Evolutionary conservation across 2,113 vertebrate genomes (phyloP), one percentile per base, ranked within the genome.

Genomic region (Oreochromis niloticus): DNA sequence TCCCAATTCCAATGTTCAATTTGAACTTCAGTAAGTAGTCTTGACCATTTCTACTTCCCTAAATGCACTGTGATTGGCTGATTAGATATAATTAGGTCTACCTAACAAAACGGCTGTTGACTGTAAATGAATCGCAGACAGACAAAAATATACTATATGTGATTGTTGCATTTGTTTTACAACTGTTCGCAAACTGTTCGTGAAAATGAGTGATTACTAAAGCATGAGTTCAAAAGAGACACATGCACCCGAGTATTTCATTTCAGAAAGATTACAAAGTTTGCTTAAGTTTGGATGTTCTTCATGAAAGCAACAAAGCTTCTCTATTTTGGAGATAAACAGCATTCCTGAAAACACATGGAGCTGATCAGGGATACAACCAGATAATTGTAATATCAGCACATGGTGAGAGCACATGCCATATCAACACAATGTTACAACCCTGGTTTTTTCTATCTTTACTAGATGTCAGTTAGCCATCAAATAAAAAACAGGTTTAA

Each of bases 321-420:
- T 32, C 6, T 91, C 41, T 71, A 75, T 86, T 82, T 86, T 80
- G 78, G 52, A 75, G 17, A 81, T 43, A 30, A 27, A 24, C 32
- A 88, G 59, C 75, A 32, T 86, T 92, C 80, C 85, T 61, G 36
- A 43, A 88, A 66, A 94, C 93, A 94, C 84, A 90, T 93, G 94
- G 91, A 93, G 88, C 71, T 85, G 88, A 94, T 94, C 84, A 90
- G 81, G 57, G 83, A 68, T 80, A 34, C 39, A 91, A 86, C 75
- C 66, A 90, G 75, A 89, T 93, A 90, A 90, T 89, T 86, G 89
- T 90, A 90, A 91, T 90, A 90, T 91, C 79, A 75, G 80, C 87
- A 82, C 89, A 91, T 93, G 87, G 83, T 86, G 66, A 46, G 57
- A 80, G 66, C 75, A 59, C 82, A 84, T 89, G 90, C 71, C 87